phyloP scores from a whole-genome alignment of 1,140 invertebrate species.

The Monochamus saltuarius region DNA sequence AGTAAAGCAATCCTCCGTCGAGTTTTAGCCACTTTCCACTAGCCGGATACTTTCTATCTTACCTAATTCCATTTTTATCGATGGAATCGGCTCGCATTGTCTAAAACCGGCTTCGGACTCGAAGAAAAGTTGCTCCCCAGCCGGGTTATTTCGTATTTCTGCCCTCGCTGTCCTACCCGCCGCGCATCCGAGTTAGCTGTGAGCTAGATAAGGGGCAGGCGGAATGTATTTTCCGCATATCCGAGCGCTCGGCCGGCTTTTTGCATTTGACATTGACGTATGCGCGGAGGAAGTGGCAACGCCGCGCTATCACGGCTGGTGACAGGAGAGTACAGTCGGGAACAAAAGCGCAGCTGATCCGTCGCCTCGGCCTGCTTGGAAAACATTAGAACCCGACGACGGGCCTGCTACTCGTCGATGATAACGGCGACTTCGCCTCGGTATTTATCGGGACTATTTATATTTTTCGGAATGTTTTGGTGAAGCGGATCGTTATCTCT shows the following conservation, averaged over 20 bases:
- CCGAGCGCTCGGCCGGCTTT: not conserved
- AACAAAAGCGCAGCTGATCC: conserved; percentile 33
- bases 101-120: too few relatives aligned
- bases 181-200: not conserved
- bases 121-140: too few relatives aligned
- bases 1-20: not conserved
- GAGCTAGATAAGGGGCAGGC: not conserved
- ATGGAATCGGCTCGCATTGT: too few relatives aligned
- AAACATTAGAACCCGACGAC: not conserved
- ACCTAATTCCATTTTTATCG: conserved; percentile 12
- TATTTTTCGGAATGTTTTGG: too few relatives aligned
- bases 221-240: conserved; percentile 24
- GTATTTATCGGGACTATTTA: too few relatives aligned
- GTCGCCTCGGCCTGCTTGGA: conserved; percentile 13
- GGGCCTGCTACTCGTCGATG: too few relatives aligned
- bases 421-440: too few relatives aligned
- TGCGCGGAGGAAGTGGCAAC: conserved; percentile 22
- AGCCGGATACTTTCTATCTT: conserved; percentile 1
- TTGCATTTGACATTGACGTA: conserved; percentile 30
- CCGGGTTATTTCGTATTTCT: not conserved
- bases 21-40: conserved; percentile 3
- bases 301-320: conserved; percentile 22
- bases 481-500: too few relatives aligned
- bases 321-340: conserved; percentile 35
- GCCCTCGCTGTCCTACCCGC: not conserved